Base-by-base conservation (phyloP, 2,113 vertebrate species). In the Girardinichthys multiradiatus region DNA sequence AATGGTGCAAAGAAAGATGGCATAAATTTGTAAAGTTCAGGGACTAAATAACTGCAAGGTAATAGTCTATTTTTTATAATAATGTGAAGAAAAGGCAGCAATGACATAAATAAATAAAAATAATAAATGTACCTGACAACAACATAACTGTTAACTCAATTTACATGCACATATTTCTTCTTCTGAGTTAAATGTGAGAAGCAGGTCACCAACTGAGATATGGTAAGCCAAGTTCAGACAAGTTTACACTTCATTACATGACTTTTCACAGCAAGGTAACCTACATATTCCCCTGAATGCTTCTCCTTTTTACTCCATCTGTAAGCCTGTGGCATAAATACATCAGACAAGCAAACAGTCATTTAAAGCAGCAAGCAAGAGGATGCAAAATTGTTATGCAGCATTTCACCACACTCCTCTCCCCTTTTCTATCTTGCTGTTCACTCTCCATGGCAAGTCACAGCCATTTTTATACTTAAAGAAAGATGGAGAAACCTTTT, bases 301-400 rank as follows among this genome's bases (percentile, higher is more conserved):
- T 72, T 76, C 76, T 70, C 35, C 14, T 64, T 87, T 76, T 54
- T 77, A 79, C 75, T 76, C 74, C 71, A 69, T 73, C 54, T 81
- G 58, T 83, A 76, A 89, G 82, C 90, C 88, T 71, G 57, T 79
- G 88, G 82, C 87, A 82, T 89, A 79, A 87, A 91, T 84, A 87
- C 83, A 86, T 80, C 82, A 88, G 82, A 87, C 86, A 76, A 70
- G 66, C 81, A 61, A 81, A 72, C 37, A 29, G 35, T 82, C 73
- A 15, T 68, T 84, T 74, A 67, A 62, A 74, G 79, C 57, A 51
- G 68, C 64, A 59, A 80, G 64, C 63, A 70, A 87, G 79, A 87
- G 72, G 79, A 86, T 85, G 81, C 84, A 88, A 42, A 87, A 85
- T 79, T 80, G 81, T 85, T 81, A 89, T 78, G 71, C 83, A 73